Base-by-base conservation (phyloP, 2,113 vertebrate species). In the Marmota monax region DNA sequence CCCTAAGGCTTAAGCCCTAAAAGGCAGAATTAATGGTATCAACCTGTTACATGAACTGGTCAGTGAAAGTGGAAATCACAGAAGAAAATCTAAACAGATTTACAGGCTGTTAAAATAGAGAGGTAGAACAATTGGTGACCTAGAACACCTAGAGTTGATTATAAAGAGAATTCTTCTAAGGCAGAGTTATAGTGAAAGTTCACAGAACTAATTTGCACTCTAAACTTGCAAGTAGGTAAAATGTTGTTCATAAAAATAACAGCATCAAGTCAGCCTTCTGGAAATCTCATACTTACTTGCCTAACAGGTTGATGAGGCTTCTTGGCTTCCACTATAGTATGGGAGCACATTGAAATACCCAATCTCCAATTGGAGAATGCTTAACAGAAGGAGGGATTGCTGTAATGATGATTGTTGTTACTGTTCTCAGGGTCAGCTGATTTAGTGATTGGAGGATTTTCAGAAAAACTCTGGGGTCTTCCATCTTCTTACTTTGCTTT, bases 91-190 rank as follows among this genome's bases (percentile, higher is more conserved):
- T 76, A 65, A 92, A 51, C 32, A 93, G 23, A 70, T 76, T 53
- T 77, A 45, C 70, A 10, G 79, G 32, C 5, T 76, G 37, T 58
- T 82, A 80, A 94, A 74, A 85, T 63, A 48, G 4, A 70, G 3
- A 86, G 63, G 3, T 13, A 76, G 37, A 58, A 25, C 25, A 79
- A 48, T 32, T 22, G 12, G 10, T 77, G 4, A 45, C 23, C 27
- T 72, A 67, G 17, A 89, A 65, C 29, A 76, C 20, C 63, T 37
- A 18, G 32, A 42, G 22, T 88, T 1, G 1, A 12, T 74, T 74
- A 51, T 69, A 79, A 94, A 91, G 67, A 27, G 14, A 95, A 78
- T 65, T 65, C 37, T 56, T 65, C 93, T 93, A 16, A 95, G 11
- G n/a, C 51, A 79, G 45, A 80, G 7, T 67, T 94, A 73, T 0